phyloP scores from a whole-genome alignment of 2,797 vertebrate species.

The Rousettus madagascariensis region DNA sequence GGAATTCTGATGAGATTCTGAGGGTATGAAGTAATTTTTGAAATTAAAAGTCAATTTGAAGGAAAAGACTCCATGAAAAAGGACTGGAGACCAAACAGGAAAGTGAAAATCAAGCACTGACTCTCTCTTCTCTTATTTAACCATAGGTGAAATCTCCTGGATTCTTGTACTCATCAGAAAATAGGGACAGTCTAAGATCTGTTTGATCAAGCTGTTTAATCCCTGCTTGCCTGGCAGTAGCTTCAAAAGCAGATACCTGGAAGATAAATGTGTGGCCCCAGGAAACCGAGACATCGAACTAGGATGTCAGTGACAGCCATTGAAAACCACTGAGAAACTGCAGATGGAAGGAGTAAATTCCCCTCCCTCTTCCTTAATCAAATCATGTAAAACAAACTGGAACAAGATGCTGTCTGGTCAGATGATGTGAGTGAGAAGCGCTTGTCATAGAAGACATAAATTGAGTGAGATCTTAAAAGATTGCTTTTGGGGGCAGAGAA shows the following conservation, averaged over 20 bases:
- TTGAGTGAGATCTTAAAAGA: not conserved
- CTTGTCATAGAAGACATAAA: not conserved
- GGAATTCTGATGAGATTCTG: constrained; percentile 15
- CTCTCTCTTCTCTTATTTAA: not conserved
- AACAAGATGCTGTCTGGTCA: not conserved
- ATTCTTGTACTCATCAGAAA: not conserved
- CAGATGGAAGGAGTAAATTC: not conserved
- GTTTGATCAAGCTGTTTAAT: not conserved
- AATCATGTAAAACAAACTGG: not conserved
- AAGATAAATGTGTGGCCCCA: not conserved
- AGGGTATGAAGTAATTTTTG: not conserved
- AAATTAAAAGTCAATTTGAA: constrained; percentile 28
- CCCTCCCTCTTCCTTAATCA: not conserved
- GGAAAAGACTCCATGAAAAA: constrained; percentile 15
- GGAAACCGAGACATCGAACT: not conserved
- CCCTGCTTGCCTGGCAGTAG: not conserved
- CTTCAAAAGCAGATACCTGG: not conserved
- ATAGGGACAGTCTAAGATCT: not conserved
- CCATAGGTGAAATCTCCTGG: not conserved
- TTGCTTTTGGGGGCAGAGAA: not conserved
- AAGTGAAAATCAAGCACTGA: not conserved
- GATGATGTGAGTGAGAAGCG: constrained; percentile 8
- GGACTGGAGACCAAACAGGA: not conserved
- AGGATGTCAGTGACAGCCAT: not conserved
- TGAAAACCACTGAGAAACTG: not conserved